These are phyloP conservation scores for Andrena minutula DNA, from an alignment of 2,888 invertebrate species.

Conservation along the genomic window DNA sequence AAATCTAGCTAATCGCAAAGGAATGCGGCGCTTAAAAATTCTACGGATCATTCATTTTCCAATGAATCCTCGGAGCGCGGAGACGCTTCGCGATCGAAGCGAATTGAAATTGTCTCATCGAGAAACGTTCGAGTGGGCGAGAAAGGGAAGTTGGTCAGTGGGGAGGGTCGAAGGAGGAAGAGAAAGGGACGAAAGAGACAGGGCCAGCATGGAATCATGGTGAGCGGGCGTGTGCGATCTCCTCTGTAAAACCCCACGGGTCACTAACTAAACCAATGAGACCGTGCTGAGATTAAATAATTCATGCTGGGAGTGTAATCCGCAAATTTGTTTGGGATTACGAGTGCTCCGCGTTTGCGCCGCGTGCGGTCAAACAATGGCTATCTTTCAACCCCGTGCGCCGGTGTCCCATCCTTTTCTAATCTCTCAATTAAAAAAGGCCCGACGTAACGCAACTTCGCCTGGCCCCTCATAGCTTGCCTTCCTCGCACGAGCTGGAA, in stretches of 20 bases:
- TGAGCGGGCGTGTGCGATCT: conserved; percentile 75
- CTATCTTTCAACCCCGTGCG: conserved; percentile 73
- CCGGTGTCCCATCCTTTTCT: conserved; percentile 63
- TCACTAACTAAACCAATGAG: conserved; percentile 80
- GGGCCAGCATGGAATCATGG: conserved; percentile 59
- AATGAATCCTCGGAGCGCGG: background rate
- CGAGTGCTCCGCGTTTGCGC: conserved; percentile 75
- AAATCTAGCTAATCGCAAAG: background rate
- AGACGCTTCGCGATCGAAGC: background rate
- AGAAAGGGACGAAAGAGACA: conserved; percentile 47
- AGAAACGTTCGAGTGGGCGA: conserved; percentile 8
- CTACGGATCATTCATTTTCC: background rate
- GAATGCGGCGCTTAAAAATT: no score
- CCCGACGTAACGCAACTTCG: background rate
- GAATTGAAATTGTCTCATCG: conserved; percentile 15
- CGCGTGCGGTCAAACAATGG: conserved; percentile 80
- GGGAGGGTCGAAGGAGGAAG: conserved; percentile 31
- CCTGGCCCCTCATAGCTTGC: no score
- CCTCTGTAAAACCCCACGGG: conserved; percentile 74
- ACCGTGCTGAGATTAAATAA: conserved; percentile 82
- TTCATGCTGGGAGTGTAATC: conserved; percentile 83
- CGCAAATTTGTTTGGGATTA: conserved; percentile 84
- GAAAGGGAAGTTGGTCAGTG: background rate
- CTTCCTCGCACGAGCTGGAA: no score
- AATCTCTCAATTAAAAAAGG: conserved; percentile 69